These are phyloP conservation scores for Desoria tigrina DNA, from an alignment of 2,888 invertebrate species.

Conservation along the genomic window DNA sequence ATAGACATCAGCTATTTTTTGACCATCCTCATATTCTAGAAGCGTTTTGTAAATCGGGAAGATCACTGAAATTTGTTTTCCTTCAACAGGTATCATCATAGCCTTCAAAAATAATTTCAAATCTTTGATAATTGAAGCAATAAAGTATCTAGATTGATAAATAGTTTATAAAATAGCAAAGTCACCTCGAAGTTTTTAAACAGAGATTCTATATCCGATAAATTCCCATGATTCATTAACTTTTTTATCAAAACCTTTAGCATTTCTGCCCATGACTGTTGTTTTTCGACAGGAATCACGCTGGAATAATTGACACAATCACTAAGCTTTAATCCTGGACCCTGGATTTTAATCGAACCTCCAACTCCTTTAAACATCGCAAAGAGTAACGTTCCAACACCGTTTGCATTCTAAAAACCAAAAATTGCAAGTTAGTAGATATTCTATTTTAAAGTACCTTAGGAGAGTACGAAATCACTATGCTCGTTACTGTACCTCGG, in stretches of 20 bases:
- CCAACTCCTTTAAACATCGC: conserved; percentile 82
- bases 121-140: background rate
- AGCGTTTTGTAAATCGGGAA: conserved; percentile 22
- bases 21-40: conserved; percentile 27
- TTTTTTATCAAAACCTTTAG: conserved; percentile 27
- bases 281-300: conserved; percentile 22
- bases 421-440: conserved; percentile 13
- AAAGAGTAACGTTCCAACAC: conserved; percentile 83
- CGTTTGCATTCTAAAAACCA: conserved; percentile 66
- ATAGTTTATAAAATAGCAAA: too few relatives aligned
- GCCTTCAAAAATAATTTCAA: background rate
- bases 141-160: too few relatives aligned
- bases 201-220: conserved; percentile 20
- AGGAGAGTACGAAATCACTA: background rate
- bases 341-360: conserved; percentile 57
- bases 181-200: conserved; percentile 37
- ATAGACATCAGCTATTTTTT: conserved; percentile 25
- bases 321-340: conserved; percentile 35
- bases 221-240: conserved; percentile 34
- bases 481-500: conserved; percentile 29
- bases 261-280: conserved; percentile 26
- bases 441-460: background rate
- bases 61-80: background rate
- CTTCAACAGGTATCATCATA: background rate
- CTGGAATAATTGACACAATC: conserved; percentile 21